These are phyloP conservation scores for Calameuta filiformis DNA, from an alignment of 2,888 invertebrate genomes.

Conservation along the genomic window DNA sequence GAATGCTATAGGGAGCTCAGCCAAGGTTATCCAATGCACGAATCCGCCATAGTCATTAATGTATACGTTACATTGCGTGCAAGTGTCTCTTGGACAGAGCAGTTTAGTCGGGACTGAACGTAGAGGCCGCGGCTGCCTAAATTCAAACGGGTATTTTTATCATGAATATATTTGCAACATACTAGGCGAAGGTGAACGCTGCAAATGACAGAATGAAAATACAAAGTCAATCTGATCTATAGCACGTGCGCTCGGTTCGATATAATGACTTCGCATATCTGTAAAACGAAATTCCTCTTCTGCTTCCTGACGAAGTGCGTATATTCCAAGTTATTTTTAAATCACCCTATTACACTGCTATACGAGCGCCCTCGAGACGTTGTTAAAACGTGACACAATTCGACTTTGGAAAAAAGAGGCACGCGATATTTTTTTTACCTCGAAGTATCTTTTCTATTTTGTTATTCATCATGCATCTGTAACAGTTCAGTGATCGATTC, in stretches of 20 bases:
- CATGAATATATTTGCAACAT: constrained; percentile 39
- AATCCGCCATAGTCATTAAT: constrained; percentile 31
- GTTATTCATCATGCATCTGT: background rate
- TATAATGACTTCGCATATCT: constrained; percentile 14
- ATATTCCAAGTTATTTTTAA: constrained; percentile 7
- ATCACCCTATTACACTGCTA: background rate
- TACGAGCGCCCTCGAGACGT: background rate
- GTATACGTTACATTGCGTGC: constrained; percentile 24
- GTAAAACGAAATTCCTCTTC: constrained; percentile 30
- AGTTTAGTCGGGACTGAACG: constrained; percentile 1
- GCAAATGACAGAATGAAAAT: background rate
- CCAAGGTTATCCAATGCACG: constrained; percentile 34
- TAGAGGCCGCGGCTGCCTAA: constrained; percentile 21
- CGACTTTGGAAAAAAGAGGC: background rate
- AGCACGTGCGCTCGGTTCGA: background rate
- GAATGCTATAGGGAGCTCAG: constrained; percentile 35
- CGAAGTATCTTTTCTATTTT: background rate
- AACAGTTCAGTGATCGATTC: background rate
- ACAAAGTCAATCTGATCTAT: background rate
- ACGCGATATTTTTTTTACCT: background rate
- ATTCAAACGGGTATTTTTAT: constrained; percentile 34
- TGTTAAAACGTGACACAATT: background rate
- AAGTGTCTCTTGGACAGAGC: constrained; percentile 24
- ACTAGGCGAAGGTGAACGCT: constrained; percentile 35
- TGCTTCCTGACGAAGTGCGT: constrained; percentile 37